phyloP scores from a whole-genome alignment of 2,888 invertebrate species.

The Pristionchus japonicus region DNA sequence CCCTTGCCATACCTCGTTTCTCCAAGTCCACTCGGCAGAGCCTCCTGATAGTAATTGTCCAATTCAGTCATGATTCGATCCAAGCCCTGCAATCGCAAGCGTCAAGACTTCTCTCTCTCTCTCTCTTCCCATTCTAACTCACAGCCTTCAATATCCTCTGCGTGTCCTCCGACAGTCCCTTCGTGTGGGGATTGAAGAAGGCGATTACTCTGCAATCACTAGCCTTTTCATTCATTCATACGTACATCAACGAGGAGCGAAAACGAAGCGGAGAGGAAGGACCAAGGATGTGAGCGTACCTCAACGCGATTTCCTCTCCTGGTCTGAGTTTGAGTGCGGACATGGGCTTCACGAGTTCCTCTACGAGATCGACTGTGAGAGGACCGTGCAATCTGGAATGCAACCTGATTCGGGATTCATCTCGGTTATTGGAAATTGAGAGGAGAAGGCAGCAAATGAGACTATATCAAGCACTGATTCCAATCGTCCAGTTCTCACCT shows the following conservation, averaged over 20 bases:
- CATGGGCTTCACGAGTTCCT: constrained; percentile 40
- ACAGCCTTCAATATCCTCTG: constrained; percentile 26
- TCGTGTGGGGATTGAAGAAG: constrained; percentile 37
- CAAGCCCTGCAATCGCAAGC: constrained; percentile 41
- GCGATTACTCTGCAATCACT: neutral
- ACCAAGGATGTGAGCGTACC: constrained; percentile 26
- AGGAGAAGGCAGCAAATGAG: too few species aligned
- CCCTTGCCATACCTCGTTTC: neutral
- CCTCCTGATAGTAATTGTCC: constrained; percentile 23
- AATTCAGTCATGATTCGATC: constrained; percentile 36
- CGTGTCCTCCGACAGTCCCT: neutral
- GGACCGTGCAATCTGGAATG: constrained; percentile 34
- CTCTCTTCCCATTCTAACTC: neutral
- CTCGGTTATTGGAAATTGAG: too few species aligned
- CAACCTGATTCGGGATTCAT: too few species aligned
- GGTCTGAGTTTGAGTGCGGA: neutral
- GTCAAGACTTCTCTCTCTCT: neutral
- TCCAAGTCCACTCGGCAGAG: neutral
- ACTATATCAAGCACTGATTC: neutral
- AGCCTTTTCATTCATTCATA: neutral
- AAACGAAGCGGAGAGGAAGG: too few species aligned
- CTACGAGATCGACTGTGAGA: neutral
- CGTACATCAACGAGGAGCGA: too few species aligned
- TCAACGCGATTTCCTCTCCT: constrained; percentile 42
- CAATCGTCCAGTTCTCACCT: neutral